phyloP scores from a whole-genome alignment of 2,113 vertebrate genomes.

The Mustelus asterias region DNA sequence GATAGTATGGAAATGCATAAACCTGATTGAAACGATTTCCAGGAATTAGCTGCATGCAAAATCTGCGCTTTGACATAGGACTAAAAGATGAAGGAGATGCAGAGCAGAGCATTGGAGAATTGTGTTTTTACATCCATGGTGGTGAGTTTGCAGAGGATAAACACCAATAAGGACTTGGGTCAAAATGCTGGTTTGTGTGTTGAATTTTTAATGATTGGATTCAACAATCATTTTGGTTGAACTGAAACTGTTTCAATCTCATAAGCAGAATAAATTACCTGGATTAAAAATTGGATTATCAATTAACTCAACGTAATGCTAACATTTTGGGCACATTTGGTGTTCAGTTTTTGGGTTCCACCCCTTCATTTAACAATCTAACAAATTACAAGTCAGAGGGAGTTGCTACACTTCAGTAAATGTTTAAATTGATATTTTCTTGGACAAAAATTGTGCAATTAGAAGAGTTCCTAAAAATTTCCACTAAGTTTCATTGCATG shows the following conservation, averaged over 20 bases:
- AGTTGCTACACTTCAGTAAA: neutral
- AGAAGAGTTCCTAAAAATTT: neutral
- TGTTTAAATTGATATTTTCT: neutral
- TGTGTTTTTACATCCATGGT: no score
- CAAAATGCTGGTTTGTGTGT: neutral
- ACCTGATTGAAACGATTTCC: neutral
- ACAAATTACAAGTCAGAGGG: neutral
- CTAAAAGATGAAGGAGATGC: neutral
- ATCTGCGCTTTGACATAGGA: neutral
- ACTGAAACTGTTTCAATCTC: neutral
- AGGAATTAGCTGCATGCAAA: neutral
- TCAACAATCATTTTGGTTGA: neutral
- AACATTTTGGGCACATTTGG: neutral
- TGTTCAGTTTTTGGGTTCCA: neutral
- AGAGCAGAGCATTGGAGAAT: neutral
- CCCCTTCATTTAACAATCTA: neutral
- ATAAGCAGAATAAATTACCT: neutral
- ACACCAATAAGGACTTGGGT: neutral
- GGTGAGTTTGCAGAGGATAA: neutral
- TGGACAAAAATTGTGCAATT: constrained; percentile 1
- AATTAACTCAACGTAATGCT: neutral
- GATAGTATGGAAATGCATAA: no score
- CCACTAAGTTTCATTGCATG: neutral
- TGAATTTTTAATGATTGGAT: neutral
- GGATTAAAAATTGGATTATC: neutral